Evolutionary conservation across 2,888 invertebrate species (phyloP), one percentile per base, ranked within the genome.

Genomic region (Papilio demoleus): DNA sequence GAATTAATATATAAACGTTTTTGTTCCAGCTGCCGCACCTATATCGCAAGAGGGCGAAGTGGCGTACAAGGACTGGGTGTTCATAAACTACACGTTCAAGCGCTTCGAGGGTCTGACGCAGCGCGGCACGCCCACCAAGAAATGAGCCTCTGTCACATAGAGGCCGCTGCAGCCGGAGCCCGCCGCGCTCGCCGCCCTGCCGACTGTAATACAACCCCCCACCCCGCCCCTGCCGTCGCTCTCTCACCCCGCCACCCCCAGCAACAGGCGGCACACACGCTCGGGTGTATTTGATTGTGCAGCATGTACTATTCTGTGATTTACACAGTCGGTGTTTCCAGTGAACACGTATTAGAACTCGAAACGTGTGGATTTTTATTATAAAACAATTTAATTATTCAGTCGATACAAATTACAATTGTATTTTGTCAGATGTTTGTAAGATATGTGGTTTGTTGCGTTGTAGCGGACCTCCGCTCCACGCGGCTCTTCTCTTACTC

Each of bases 61-160:
- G 75, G 96, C 96, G 80, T 97, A 97, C 91, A 99, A 99, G 93
- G 99, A 99, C 94, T 99, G 99, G 98, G 99, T 99, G 78, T 99
- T 99, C 92, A 99, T 99, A 86, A 99, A 99, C 93, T 99, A 99
- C 93, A 99, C 99, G 72, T 99, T 99, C 94, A 99, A 99, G 90
- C 95, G 99, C 78, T 99, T 99, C 92, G 99, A 99, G 92, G 99
- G 98, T 34, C 94, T 99, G 74, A 98, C 98, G 64, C 98, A 98
- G 87, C 94, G 97, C 79, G 97, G 97, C 74, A 95, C 96, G 71
- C 96, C 96, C 60, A 95, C 95, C 78, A 96, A 96, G 90, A 96
- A 96, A 93, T 96, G 87, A 89, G 91, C 93, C 53, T 68, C 70
- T 50, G 69, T 71, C 53, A 68, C 71, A 61, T 73, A 70, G 66